Percentiles rank a stretch among this genome's conserved stretches.
Conservation (phyloP, 2,113 vertebrate genomes). For the rat (Rattus norvegicus) region GRCr8 NC_086033.1:85445501-85446000, state of each 20-base stretch:
- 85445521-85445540: background rate
- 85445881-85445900: background rate
- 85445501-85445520: background rate
- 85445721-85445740: background rate
- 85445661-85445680: background rate
- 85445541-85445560: background rate
- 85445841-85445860: background rate
- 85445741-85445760: background rate
- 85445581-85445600: background rate
- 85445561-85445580: background rate
- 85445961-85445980: too few relatives aligned
- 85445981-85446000: background rate
- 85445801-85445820: too few relatives aligned
- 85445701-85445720: background rate
- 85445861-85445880: background rate
- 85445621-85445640: background rate
- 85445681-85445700: too few relatives aligned
- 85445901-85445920: background rate
- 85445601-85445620: background rate
- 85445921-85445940: background rate
- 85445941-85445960: background rate
- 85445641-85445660: background rate
- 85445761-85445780: too few relatives aligned
- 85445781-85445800: too few relatives aligned
- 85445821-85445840: too few relatives aligned